Percentiles rank a stretch among this genome's conserved stretches.
These are phyloP conservation scores for Sycobia sp. DNA, from an alignment of 1,140 invertebrate genomes.

Conservation along the genomic window DNA sequence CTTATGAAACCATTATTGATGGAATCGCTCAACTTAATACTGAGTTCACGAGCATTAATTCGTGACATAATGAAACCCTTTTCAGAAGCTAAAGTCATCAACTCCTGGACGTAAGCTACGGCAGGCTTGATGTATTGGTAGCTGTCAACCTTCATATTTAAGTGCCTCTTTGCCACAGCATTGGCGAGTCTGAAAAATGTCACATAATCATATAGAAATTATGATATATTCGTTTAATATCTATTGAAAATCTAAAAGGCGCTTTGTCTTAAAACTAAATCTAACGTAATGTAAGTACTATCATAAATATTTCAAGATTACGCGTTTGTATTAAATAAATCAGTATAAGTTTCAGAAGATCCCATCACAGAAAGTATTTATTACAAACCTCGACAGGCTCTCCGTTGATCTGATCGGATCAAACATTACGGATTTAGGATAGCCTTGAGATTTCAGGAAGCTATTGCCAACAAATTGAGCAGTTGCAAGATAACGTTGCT, in stretches of 20 bases:
- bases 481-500: conserved; percentile 73
- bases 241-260: background rate
- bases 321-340: too few species aligned
- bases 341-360: too few species aligned
- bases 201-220: too few species aligned
- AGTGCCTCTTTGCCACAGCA: conserved; percentile 70
- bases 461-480: conserved; percentile 75
- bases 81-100: conserved; percentile 70
- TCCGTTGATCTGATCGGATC: conserved; percentile 72
- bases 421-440: conserved; percentile 73
- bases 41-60: conserved; percentile 69
- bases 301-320: background rate
- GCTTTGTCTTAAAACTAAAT: background rate
- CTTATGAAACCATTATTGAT: conserved; percentile 81
- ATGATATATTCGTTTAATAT: background rate
- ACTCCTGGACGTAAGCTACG: conserved; percentile 72
- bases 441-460: conserved; percentile 75
- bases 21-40: conserved; percentile 76
- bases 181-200: conserved; percentile 67
- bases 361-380: too few species aligned
- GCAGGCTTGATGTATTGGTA: conserved; percentile 76
- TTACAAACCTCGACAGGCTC: conserved; percentile 64
- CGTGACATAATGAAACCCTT: conserved; percentile 67
- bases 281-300: background rate
- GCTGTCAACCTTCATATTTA: conserved; percentile 75